Evolutionary conservation across 2,797 vertebrate genomes (phyloP).

Genomic region (Gallinago stenura): DNA sequence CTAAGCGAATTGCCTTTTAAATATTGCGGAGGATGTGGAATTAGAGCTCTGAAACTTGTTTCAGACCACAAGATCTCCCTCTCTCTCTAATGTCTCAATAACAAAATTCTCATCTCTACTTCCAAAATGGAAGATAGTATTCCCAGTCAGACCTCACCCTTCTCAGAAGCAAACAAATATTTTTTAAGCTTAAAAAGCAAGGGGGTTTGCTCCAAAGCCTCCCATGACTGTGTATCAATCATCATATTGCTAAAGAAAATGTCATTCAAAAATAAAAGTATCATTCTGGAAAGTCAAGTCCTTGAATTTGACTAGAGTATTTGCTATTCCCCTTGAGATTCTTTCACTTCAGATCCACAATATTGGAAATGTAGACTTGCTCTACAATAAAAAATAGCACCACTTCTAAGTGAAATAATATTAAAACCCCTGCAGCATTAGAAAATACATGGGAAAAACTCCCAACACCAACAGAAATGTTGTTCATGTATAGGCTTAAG

Average conservation of each 20-base stretch:
- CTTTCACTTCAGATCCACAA: neutral
- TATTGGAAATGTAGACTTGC: neutral
- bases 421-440: neutral
- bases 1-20: constrained; percentile 9
- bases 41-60: constrained; percentile 4
- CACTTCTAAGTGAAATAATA: neutral
- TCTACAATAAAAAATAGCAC: neutral
- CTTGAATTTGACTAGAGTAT: neutral
- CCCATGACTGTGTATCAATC: neutral
- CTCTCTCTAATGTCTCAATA: neutral
- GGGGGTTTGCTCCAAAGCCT: neutral
- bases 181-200: neutral
- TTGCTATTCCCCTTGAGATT: neutral
- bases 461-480: neutral
- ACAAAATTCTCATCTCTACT: neutral
- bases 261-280: neutral
- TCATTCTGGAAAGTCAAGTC: neutral
- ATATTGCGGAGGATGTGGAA: constrained; percentile 43
- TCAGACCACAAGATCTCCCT: constrained; percentile 8
- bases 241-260: neutral
- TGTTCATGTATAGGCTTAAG: neutral
- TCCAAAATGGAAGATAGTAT: neutral
- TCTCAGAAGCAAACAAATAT: neutral
- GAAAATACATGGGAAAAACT: neutral
- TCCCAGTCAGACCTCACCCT: neutral